Evolutionary conservation across 2,888 invertebrate genomes (phyloP).

Genomic region (Xylota segnis): DNA sequence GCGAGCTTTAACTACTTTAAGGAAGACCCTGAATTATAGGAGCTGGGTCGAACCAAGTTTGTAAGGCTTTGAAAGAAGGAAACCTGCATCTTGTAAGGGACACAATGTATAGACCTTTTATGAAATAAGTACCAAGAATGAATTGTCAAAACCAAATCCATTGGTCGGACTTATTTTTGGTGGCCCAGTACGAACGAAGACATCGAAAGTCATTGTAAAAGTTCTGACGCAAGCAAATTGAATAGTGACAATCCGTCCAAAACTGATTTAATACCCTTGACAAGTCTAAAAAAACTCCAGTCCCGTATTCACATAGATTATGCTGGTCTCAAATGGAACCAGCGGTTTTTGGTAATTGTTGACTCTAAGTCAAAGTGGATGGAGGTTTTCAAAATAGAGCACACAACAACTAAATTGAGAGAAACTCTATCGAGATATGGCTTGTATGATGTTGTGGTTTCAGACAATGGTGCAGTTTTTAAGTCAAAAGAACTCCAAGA

Average conservation of each 20-base stretch:
- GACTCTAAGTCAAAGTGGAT: constrained; percentile 55
- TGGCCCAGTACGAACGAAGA: constrained; percentile 31
- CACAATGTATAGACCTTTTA: too few species aligned
- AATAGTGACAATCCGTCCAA: not conserved
- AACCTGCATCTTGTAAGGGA: too few species aligned
- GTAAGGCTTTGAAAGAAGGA: too few species aligned
- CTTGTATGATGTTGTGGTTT: constrained; percentile 36
- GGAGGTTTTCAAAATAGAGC: constrained; percentile 45
- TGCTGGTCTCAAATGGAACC: constrained; percentile 43
- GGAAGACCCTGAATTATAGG: too few species aligned
- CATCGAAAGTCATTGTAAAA: not conserved
- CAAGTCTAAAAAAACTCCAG: too few species aligned
- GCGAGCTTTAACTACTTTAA: too few species aligned
- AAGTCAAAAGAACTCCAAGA: constrained; percentile 20
- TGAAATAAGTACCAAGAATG: too few species aligned
- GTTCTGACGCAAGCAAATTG: not conserved
- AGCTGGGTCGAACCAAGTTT: too few species aligned
- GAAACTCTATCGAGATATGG: constrained; percentile 43
- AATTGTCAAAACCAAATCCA: too few species aligned
- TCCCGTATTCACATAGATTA: too few species aligned
- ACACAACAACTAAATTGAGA: constrained; percentile 32
- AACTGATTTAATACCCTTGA: not conserved
- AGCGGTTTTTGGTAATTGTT: constrained; percentile 44
- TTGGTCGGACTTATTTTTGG: too few species aligned
- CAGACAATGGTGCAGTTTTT: constrained; percentile 42